Conservation (phyloP, 2,113 vertebrate species). For the Seriola aureovittata region DNA sequence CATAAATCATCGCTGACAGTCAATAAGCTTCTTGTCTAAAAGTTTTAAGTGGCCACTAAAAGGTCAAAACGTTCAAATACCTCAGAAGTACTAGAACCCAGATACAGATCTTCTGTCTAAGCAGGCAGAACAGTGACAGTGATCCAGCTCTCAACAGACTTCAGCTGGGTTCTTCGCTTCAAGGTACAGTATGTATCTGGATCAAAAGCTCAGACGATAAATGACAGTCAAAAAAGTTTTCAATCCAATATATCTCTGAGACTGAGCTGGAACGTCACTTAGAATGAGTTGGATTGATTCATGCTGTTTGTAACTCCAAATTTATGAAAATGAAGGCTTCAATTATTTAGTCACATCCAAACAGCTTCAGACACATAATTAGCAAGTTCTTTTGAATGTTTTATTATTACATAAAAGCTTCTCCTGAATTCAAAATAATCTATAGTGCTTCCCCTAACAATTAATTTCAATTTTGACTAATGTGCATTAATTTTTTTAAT, state of each 20-base stretch:
- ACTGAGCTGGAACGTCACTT: neutral
- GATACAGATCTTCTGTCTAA: conserved; percentile 61
- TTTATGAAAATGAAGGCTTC: neutral
- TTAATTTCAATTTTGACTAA: neutral
- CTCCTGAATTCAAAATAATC: neutral
- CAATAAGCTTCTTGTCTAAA: conserved; percentile 71
- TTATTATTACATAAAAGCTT: neutral
- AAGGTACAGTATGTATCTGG: conserved; percentile 31
- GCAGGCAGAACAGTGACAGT: conserved; percentile 44
- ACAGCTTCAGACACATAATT: neutral
- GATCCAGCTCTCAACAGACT: conserved; percentile 35
- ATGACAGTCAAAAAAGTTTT: conserved; percentile 33
- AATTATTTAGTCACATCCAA: neutral
- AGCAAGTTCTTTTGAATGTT: neutral
- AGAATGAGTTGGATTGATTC: neutral
- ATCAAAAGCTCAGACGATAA: conserved; percentile 45
- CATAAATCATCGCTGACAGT: conserved; percentile 72
- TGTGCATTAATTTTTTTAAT: no score
- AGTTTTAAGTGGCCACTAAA: conserved; percentile 65
- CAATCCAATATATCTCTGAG: conserved; percentile 6
- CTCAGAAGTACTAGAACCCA: conserved; percentile 37
- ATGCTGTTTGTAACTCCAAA: conserved; percentile 1
- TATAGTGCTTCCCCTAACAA: neutral
- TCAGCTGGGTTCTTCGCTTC: conserved; percentile 34
- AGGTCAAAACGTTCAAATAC: conserved; percentile 62